Percentiles rank a stretch among this genome's conserved stretches.
Evolutionary conservation across 2,113 vertebrate species (phyloP).

Genomic region (Columbina picui): DNA sequence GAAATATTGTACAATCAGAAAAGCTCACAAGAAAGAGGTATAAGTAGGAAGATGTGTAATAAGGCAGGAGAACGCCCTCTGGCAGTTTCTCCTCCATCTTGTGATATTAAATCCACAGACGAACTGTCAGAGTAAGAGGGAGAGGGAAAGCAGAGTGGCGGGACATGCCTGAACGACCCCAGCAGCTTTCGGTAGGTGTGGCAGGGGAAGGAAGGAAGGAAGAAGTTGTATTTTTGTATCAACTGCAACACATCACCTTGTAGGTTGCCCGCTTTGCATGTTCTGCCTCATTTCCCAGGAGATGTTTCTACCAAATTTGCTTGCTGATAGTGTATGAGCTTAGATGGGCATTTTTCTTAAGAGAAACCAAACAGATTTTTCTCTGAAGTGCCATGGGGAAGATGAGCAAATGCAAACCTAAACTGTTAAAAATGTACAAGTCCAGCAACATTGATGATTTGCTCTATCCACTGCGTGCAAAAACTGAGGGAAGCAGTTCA

Average conservation of each 20-base stretch:
- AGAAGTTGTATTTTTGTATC: not conserved
- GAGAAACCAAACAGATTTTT: not conserved
- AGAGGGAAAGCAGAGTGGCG: not conserved
- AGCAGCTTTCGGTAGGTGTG: not conserved
- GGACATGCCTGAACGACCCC: not conserved
- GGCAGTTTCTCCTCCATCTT: not conserved
- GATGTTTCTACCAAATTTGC: not conserved
- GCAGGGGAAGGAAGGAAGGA: not conserved
- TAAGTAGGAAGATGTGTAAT: not conserved
- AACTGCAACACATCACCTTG: not conserved
- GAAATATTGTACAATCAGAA: not conserved
- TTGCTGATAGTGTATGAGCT: not conserved
- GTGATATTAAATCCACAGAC: rapidly evolving
- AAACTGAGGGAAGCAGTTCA: not conserved
- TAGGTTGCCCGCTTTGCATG: not conserved
- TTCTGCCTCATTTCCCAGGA: not conserved
- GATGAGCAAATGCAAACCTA: not conserved
- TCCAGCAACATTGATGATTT: not conserved
- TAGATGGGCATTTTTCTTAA: not conserved
- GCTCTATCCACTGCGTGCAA: not conserved
- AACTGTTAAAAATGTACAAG: not conserved
- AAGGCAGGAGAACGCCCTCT: not conserved
- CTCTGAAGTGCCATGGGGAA: not conserved
- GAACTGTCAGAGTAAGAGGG: not conserved
- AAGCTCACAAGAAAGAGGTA: not conserved